Percentiles rank a stretch among this genome's conserved stretches.
Conservation (phyloP, 2,113 vertebrate species). For the Chaetodon trifascialis region DNA sequence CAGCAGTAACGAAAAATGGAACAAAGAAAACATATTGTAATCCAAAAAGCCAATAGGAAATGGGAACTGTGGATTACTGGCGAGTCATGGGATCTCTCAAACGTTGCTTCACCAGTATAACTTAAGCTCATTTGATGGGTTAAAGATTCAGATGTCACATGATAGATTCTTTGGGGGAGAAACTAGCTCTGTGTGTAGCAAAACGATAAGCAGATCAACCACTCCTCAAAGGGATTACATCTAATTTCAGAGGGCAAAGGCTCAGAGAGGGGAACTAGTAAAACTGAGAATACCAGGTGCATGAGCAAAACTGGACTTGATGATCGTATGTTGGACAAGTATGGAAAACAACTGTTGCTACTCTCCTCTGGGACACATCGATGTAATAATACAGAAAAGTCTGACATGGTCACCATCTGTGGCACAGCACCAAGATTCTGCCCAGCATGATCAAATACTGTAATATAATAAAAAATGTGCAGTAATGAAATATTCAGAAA, state of each 20-base stretch:
- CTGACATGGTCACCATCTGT: neutral
- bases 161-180: conserved; percentile 65
- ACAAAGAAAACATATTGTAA: conserved; percentile 76
- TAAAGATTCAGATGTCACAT: conserved; percentile 82
- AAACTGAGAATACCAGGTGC: conserved; percentile 39
- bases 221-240: conserved; percentile 73
- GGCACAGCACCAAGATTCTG: neutral
- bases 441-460: neutral
- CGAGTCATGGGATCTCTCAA: conserved; percentile 80
- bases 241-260: conserved; percentile 64
- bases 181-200: conserved; percentile 55
- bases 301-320: conserved; percentile 7
- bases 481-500: conserved; percentile 28
- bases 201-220: conserved; percentile 78
- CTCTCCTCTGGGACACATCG: neutral
- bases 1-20: conserved; percentile 51
- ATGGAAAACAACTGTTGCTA: neutral
- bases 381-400: neutral
- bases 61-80: conserved; percentile 73
- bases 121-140: conserved; percentile 82
- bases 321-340: neutral
- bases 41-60: conserved; percentile 60
- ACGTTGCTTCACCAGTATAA: conserved; percentile 66
- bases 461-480: conserved; percentile 1
- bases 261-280: conserved; percentile 27